phyloP scores from a whole-genome alignment of 2,888 invertebrate species.

The Pollenia griseotomentosa region DNA sequence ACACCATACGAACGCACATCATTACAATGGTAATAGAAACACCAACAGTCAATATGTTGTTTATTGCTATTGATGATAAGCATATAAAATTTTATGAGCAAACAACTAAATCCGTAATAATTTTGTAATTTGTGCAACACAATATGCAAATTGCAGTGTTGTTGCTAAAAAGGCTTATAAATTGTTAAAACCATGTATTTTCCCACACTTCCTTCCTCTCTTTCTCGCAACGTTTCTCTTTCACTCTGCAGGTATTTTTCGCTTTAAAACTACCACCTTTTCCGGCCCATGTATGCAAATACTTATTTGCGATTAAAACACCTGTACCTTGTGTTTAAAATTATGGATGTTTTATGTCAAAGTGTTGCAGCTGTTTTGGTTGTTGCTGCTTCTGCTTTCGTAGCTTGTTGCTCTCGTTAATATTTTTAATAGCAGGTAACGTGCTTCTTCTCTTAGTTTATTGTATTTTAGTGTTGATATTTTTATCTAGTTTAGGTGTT shows the following conservation, averaged over 20 bases:
- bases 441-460: background rate
- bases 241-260: background rate
- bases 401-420: conserved; percentile 21
- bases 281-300: conserved; percentile 60
- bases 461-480: conserved; percentile 25
- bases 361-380: background rate
- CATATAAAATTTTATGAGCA: conserved; percentile 69
- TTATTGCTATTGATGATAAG: conserved; percentile 70
- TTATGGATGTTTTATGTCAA: conserved; percentile 51
- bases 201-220: background rate
- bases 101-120: conserved; percentile 71
- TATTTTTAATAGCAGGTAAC: conserved; percentile 19
- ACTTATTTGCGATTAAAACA: conserved; percentile 64
- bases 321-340: conserved; percentile 58
- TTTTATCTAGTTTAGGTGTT: conserved; percentile 16
- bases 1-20: background rate
- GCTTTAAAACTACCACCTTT: background rate
- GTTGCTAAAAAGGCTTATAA: conserved; percentile 37
- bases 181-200: conserved; percentile 22
- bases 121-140: conserved; percentile 69
- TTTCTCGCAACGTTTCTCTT: background rate
- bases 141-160: conserved; percentile 61
- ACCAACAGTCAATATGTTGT: conserved; percentile 65
- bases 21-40: background rate
- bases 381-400: conserved; percentile 1